Conservation (phyloP, 2,797 vertebrate genomes). For the Miichthys miiuy region DNA sequence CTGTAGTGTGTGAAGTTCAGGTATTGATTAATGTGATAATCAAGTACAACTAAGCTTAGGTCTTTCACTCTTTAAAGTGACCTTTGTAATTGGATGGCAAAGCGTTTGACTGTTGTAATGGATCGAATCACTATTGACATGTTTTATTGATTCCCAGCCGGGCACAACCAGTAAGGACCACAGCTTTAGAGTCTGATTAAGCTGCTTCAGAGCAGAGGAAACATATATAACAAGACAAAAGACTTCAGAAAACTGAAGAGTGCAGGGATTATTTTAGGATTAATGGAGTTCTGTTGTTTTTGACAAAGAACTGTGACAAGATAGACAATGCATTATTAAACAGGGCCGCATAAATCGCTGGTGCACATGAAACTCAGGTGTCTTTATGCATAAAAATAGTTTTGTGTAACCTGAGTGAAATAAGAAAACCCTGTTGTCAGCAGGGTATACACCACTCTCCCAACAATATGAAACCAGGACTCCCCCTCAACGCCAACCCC, state of each 20-base stretch:
- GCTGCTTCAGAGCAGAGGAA: constrained; percentile 24
- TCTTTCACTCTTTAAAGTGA: constrained; percentile 64
- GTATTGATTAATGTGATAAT: constrained; percentile 64
- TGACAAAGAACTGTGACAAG: constrained; percentile 13
- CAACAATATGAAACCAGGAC: constrained; percentile 50
- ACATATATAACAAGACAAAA: constrained; percentile 30
- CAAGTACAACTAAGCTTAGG: constrained; percentile 61
- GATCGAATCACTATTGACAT: constrained; percentile 74
- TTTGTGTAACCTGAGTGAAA: constrained; percentile 43
- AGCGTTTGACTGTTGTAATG: constrained; percentile 68
- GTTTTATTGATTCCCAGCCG: constrained; percentile 72
- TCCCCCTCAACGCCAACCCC: constrained; percentile 13
- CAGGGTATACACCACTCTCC: constrained; percentile 45
- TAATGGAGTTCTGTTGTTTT: constrained; percentile 30
- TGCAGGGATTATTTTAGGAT: constrained; percentile 26
- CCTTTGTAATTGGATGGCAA: constrained; percentile 77
- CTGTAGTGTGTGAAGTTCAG: constrained; percentile 56
- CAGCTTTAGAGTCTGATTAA: constrained; percentile 66
- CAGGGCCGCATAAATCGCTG: not conserved
- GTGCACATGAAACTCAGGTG: not conserved
- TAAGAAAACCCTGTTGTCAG: constrained; percentile 68
- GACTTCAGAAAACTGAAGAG: constrained; percentile 43
- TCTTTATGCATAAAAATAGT: constrained; percentile 36
- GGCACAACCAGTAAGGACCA: constrained; percentile 44
- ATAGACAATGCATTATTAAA: constrained; percentile 44